Conservation (phyloP, 2,797 vertebrate genomes). For the Enteromius thamalakanensis region DNA sequence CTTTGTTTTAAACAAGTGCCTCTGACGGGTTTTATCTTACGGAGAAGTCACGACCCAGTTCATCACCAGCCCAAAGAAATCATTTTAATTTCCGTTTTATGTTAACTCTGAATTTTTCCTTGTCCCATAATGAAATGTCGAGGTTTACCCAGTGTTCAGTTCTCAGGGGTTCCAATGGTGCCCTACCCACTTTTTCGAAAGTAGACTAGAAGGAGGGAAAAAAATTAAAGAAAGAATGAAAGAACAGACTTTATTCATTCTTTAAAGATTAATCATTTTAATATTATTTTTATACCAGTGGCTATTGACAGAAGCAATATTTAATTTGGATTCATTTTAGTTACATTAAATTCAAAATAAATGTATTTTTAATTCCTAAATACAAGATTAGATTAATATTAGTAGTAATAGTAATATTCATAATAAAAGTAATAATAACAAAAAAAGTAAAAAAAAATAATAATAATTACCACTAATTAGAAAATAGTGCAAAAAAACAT, state of each 20-base stretch:
- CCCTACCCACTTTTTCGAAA: background rate
- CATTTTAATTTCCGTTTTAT: background rate
- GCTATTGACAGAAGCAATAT: background rate
- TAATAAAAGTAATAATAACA: background rate
- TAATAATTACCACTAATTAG: background rate
- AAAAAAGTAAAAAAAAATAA: background rate
- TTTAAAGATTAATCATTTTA: background rate
- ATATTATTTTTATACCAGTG: background rate
- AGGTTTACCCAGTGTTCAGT: constrained; percentile 2
- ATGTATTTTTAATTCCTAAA: background rate
- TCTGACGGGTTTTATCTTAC: constrained; percentile 49
- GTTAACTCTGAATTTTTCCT: background rate
- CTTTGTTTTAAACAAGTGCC: constrained; percentile 59
- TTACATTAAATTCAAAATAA: background rate
- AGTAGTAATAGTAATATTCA: background rate
- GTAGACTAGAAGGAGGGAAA: background rate
- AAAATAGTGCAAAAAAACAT: background rate
- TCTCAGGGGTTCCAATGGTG: background rate
- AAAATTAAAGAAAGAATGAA: background rate
- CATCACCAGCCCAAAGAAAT: constrained; percentile 49
- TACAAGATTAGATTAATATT: background rate
- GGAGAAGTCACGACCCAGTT: constrained; percentile 25
- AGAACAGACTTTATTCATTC: background rate
- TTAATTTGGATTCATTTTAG: background rate
- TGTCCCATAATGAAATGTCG: background rate